Percentiles rank a stretch among this genome's conserved stretches.
These are phyloP conservation scores for Heterotilapia buettikoferi DNA, from an alignment of 2,113 vertebrate genomes.

Conservation along the genomic window DNA sequence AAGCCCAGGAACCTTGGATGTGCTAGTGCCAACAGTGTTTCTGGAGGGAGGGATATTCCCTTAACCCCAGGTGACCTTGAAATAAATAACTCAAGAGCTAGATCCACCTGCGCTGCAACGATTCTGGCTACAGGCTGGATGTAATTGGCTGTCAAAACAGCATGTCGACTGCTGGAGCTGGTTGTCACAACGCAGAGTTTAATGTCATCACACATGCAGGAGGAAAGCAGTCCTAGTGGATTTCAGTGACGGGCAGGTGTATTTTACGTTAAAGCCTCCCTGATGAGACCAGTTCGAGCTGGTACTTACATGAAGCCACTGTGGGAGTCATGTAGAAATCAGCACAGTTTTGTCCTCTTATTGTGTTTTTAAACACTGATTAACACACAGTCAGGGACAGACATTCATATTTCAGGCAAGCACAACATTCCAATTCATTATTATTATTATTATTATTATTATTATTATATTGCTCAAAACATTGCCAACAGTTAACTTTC, in stretches of 20 bases:
- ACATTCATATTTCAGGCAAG: background rate
- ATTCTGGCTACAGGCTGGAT: background rate
- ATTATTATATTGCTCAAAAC: background rate
- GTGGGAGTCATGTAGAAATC: background rate
- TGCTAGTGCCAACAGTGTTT: slow-evolving; percentile 15
- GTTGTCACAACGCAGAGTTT: background rate
- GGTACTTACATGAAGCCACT: background rate
- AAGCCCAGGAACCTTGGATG: slow-evolving; percentile 26
- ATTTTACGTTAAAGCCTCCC: background rate
- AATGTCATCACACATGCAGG: background rate
- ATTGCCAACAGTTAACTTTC: background rate
- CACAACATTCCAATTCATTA: background rate
- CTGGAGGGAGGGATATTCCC: slow-evolving; percentile 38
- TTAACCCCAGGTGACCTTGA: slow-evolving; percentile 35
- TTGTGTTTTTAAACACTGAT: background rate
- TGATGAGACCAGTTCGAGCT: background rate
- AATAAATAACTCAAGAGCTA: slow-evolving; percentile 31
- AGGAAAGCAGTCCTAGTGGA: background rate
- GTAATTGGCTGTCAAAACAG: slow-evolving; percentile 44
- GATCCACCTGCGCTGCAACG: background rate
- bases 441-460: background rate
- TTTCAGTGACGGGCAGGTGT: background rate
- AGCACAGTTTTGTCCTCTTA: background rate
- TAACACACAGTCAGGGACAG: background rate
- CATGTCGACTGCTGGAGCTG: background rate